phyloP scores from a whole-genome alignment of 2,888 invertebrate genomes.

The Nowickia ferox region DNA sequence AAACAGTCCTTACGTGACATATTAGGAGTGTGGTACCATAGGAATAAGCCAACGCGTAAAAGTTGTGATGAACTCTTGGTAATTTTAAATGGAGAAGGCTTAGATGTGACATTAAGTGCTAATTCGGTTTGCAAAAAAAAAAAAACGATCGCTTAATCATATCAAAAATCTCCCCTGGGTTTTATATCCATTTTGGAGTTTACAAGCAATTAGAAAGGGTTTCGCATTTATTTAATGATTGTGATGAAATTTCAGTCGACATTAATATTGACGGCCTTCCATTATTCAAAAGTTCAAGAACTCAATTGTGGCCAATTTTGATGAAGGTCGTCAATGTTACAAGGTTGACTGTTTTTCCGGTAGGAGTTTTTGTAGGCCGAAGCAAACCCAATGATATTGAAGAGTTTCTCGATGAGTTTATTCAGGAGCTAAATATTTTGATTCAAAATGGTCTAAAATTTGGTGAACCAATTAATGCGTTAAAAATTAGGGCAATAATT shows the following conservation, averaged over 20 bases:
- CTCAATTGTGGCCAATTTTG: conserved; percentile 3
- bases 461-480: conserved; percentile 5
- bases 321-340: conserved; percentile 42
- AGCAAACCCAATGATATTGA: conserved; percentile 20
- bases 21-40: conserved; percentile 49
- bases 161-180: conserved; percentile 7
- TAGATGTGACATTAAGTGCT: too few species aligned
- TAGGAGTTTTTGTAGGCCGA: not conserved
- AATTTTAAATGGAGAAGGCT: too few species aligned
- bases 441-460: conserved; percentile 20
- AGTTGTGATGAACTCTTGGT: too few species aligned
- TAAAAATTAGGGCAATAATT: conserved; percentile 40
- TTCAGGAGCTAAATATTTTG: conserved; percentile 1
- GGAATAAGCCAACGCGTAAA: not conserved
- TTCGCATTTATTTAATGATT: conserved; percentile 36
- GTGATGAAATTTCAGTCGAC: conserved; percentile 41
- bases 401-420: not conserved
- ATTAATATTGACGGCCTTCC: conserved; percentile 35
- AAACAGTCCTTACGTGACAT: conserved; percentile 38
- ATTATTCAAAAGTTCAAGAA: conserved; percentile 22
- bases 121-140: conserved; percentile 28
- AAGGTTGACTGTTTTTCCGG: not conserved
- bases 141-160: conserved; percentile 17
- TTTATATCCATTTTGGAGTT: too few species aligned
- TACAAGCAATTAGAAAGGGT: conserved; percentile 4